Base-by-base conservation (phyloP, 2,797 vertebrate genomes). In the Gambusia yucatana region DNA sequence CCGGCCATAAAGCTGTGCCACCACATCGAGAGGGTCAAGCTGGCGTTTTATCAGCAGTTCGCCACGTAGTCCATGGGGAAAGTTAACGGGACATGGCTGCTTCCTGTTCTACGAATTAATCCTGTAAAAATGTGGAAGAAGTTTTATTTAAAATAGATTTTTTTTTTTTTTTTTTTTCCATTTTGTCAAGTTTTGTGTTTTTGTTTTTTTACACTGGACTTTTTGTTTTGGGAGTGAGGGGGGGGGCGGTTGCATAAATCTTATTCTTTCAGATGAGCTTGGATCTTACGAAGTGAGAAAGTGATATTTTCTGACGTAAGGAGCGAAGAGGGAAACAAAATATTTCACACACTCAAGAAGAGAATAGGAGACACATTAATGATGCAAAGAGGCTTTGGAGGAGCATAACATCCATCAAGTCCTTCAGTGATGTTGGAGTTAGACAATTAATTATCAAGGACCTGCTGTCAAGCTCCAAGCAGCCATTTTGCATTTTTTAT, bases 1-100 rank as follows among this genome's bases (percentile, higher is more conserved):
- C 97, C 98, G 3, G 98, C 98, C 88, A 98, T 99, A 91, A 99
- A 98, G 94, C 96, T 99, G 89, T 99, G 98, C 94, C 98, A 99
- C 92, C 98, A 99, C 89, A 98, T 99, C 39, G 98, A 99, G 92
- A 96, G 98, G 92, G 97, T 99, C 91, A 99, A 99, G 89, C 95
- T 99, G 95, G 98, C 98, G 70, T 99, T 99, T 95, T 99, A 99
- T 95, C 98, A 99, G 91, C 98, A 99, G 94, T 98, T 98, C 94
- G 98, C 98, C 87, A 94, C 94, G 79, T 95, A 98, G 97, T 96
- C 96, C 92, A 96, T 65, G 87, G 88, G 73, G 77, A 87, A 78
- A 25, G 72, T 82, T 81, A 61, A 80, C 3, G 63, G 79, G 82
- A 89, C 83, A 25, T 63, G 61, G 65, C 48, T 79, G 20, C 82